phyloP scores from a whole-genome alignment of 1,140 invertebrate genomes.

The Tenebrio molitor region DNA sequence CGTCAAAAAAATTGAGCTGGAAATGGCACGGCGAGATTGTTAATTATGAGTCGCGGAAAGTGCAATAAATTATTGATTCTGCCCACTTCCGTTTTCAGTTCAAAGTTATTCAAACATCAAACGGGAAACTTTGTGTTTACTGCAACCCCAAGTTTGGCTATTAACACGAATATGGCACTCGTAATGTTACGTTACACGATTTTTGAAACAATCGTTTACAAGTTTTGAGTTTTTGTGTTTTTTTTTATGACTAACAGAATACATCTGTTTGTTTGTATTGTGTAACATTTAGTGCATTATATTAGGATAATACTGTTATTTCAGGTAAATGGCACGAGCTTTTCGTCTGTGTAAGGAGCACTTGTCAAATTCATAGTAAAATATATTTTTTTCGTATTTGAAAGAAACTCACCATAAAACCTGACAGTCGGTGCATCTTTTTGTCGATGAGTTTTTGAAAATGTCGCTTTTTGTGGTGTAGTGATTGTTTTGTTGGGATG shows the following conservation, averaged over 20 bases:
- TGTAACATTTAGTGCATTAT: too few relatives aligned
- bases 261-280: too few relatives aligned
- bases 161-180: not conserved
- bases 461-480: too few relatives aligned
- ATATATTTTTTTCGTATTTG: too few relatives aligned
- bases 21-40: not conserved
- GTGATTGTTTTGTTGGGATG: too few relatives aligned
- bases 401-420: too few relatives aligned
- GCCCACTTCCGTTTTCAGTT: not conserved
- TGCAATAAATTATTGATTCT: conserved; percentile 1
- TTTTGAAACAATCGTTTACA: conserved; percentile 1
- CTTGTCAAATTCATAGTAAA: too few relatives aligned
- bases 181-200: not conserved
- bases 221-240: not conserved
- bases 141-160: not conserved
- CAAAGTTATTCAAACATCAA: not conserved
- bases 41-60: not conserved
- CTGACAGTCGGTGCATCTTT: too few relatives aligned
- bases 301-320: too few relatives aligned
- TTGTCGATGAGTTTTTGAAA: too few relatives aligned
- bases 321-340: too few relatives aligned
- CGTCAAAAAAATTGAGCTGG: not conserved
- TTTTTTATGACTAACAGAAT: not conserved
- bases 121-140: not conserved
- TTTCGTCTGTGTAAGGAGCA: too few relatives aligned